These are phyloP conservation scores for Chrysolina oricalcia DNA, from an alignment of 2,888 invertebrate species.

Conservation along the genomic window DNA sequence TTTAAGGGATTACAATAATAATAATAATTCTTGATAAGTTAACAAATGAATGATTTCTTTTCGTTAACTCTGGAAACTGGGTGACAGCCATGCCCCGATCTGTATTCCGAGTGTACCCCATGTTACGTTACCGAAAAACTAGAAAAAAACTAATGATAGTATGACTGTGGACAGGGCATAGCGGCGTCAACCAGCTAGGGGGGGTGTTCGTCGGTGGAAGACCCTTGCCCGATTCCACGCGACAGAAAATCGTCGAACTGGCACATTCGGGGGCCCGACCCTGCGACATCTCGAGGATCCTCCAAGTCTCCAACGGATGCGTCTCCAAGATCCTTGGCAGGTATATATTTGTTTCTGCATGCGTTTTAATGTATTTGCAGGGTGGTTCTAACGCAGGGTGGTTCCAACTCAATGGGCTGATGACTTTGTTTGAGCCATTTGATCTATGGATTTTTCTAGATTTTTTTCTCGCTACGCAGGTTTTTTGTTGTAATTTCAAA, in stretches of 20 bases:
- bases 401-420: too few relatives aligned
- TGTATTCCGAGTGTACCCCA: not conserved
- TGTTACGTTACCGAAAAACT: constrained; percentile 23
- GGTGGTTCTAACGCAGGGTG: not conserved
- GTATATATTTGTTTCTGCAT: constrained; percentile 73
- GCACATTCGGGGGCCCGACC: constrained; percentile 98
- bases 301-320: constrained; percentile 99
- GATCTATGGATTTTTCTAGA: too few relatives aligned
- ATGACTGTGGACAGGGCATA: constrained; percentile 88
- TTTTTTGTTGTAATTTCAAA: too few relatives aligned
- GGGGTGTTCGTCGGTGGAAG: constrained; percentile 99
- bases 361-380: constrained; percentile 1
- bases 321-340: constrained; percentile 99
- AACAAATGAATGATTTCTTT: too few relatives aligned
- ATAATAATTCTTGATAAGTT: too few relatives aligned
- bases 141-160: constrained; percentile 62
- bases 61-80: too few relatives aligned
- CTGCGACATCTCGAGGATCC: constrained; percentile 98
- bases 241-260: constrained; percentile 98
- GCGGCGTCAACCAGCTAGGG: constrained; percentile 99
- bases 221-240: constrained; percentile 96
- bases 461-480: too few relatives aligned
- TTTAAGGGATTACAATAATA: too few relatives aligned
- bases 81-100: not conserved
- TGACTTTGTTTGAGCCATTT: too few relatives aligned